These are phyloP conservation scores for Phataginus tricuspis DNA, from an alignment of 2,797 vertebrate species.

Conservation along the genomic window DNA sequence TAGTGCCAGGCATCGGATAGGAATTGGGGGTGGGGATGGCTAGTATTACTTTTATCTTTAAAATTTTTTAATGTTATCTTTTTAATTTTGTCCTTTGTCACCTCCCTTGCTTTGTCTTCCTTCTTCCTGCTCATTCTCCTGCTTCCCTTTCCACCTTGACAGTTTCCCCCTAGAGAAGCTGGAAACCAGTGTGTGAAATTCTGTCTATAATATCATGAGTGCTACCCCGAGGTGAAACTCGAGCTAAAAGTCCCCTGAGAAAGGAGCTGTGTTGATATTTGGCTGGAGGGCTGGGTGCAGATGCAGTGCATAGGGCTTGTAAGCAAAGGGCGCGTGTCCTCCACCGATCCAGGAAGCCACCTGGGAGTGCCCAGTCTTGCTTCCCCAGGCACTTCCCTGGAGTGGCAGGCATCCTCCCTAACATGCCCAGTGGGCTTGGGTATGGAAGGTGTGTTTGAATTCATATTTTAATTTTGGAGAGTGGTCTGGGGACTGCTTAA, in stretches of 20 bases:
- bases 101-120: background rate
- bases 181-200: background rate
- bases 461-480: background rate
- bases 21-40: background rate
- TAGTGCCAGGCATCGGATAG: background rate
- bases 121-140: background rate
- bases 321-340: background rate
- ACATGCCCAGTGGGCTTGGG: rapidly evolving
- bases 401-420: background rate
- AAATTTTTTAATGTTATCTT: background rate
- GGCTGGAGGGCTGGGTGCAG: background rate
- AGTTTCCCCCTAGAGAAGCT: background rate
- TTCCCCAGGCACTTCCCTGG: background rate
- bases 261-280: background rate
- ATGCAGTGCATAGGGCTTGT: background rate
- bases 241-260: background rate
- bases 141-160: background rate
- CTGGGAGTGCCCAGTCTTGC: background rate
- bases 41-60: background rate
- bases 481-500: background rate
- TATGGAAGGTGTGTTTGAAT: background rate
- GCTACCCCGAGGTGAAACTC: background rate
- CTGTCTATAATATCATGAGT: background rate
- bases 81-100: background rate
- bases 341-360: too few relatives aligned